phyloP scores from a whole-genome alignment of 1,140 invertebrate genomes.

The Brachystomella parvula region DNA sequence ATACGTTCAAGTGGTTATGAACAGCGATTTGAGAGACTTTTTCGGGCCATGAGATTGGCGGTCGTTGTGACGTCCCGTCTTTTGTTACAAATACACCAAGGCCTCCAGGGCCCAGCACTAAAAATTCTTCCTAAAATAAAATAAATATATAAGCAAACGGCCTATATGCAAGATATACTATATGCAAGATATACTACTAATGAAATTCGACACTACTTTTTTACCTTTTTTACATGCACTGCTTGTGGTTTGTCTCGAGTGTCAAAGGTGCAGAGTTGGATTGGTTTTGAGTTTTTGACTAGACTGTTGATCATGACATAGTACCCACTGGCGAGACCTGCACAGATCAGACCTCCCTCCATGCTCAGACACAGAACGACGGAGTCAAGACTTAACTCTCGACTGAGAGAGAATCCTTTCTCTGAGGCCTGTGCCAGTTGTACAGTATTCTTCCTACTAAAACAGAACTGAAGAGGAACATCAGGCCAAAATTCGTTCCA shows the following conservation, averaged over 20 bases:
- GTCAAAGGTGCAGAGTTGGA: constrained; percentile 34
- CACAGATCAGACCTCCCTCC: constrained; percentile 33
- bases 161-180: not conserved
- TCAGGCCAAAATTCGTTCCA: not conserved
- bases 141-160: not conserved
- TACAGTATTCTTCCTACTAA: constrained; percentile 27
- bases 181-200: not conserved
- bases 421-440: constrained; percentile 26
- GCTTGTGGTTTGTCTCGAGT: constrained; percentile 26
- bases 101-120: constrained; percentile 46
- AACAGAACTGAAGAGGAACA: constrained; percentile 25
- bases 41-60: constrained; percentile 50
- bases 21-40: constrained; percentile 37
- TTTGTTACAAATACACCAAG: constrained; percentile 52
- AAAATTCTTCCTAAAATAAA: constrained; percentile 40
- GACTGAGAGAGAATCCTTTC: constrained; percentile 28
- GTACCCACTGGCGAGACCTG: constrained; percentile 24
- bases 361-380: constrained; percentile 21
- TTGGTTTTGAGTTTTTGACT: constrained; percentile 17
- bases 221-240: constrained; percentile 33
- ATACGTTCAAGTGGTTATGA: constrained; percentile 28
- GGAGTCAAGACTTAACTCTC: constrained; percentile 31
- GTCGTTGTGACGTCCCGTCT: constrained; percentile 49
- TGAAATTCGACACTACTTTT: constrained; percentile 1
- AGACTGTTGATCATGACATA: constrained; percentile 31